A percentile compares a stretch with the other conserved stretches of the same genome.
These are phyloP conservation scores for Xyrauchen texanus DNA, from an alignment of 2,113 vertebrate species.

Conservation along the genomic window DNA sequence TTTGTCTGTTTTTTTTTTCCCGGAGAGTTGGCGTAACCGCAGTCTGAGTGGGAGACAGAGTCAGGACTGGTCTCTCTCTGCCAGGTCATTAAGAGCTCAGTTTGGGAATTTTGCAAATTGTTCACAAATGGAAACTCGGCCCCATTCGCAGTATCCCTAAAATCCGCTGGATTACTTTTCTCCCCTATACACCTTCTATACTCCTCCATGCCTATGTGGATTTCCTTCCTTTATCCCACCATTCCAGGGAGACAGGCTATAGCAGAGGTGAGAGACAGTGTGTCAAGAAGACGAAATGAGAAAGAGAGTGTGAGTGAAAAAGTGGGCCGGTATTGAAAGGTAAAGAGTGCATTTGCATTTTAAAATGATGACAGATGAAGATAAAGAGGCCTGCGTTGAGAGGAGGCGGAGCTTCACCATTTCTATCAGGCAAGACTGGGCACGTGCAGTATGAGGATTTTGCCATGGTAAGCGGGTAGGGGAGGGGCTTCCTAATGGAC, in stretches of 20 bases:
- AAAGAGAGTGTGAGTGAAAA: not conserved
- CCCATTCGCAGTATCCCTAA: constrained; percentile 56
- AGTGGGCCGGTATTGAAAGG: constrained; percentile 40
- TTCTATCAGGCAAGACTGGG: constrained; percentile 51
- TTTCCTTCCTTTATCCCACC: constrained; percentile 64
- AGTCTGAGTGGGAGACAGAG: constrained; percentile 1
- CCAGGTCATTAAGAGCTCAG: constrained; percentile 43
- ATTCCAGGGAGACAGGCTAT: constrained; percentile 45
- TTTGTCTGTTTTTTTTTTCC: constrained; percentile 44
- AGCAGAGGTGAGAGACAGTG: constrained; percentile 40
- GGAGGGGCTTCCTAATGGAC: constrained; percentile 49
- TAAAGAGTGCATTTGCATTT: constrained; percentile 55
- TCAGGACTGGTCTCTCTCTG: constrained; percentile 20
- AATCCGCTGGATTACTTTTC: constrained; percentile 57
- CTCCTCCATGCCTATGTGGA: constrained; percentile 57
- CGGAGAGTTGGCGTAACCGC: constrained; percentile 14
- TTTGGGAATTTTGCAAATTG: constrained; percentile 56
- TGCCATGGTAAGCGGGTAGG: constrained; percentile 63
- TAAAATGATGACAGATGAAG: constrained; percentile 73
- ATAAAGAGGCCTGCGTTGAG: constrained; percentile 72
- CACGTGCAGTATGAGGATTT: constrained; percentile 62
- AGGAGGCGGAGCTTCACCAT: constrained; percentile 58
- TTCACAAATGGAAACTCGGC: constrained; percentile 60
- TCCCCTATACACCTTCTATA: constrained; percentile 48
- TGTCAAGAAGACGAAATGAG: not conserved